Base-by-base conservation (phyloP, 1,140 invertebrate species). In the Antheraea pernyi region DNA sequence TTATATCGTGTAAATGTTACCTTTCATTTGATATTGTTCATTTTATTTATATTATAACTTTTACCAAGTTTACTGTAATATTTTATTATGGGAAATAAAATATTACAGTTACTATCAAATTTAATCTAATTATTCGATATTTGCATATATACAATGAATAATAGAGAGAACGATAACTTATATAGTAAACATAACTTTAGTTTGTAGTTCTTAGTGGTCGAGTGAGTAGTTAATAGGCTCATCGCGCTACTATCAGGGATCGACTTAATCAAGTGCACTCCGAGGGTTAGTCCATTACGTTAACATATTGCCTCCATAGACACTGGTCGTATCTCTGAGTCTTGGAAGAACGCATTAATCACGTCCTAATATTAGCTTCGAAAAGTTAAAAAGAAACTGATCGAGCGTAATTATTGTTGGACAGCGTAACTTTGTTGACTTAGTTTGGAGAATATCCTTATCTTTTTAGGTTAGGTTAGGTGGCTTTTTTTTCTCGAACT, bases 231-330 rank as follows among this genome's bases (percentile, higher is more conserved):
- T 76, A 67, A 77, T 75, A 72, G 75, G 71, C 69, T 71, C 72
- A 74, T 74, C 71, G 65, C 61, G 69, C 73, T 68, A 67, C 72
- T 70, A 79, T 79, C 73, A 77, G 46, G 61, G 67, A 73, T 72
- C 75, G 71, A 75, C 74, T 83, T 77, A 83, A 83, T 81, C 81
- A 83, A 81, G 79, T 78, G 73, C 81, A 75, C 73, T 79, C 75
- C 73, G 69, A 72, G 71, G 71, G 69, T 67, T 65, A 70, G 68
- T 67, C 80, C 78, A 79, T 81, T 84, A 81, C 77, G 71, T 76
- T 84, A 81, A 82, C 80, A 80, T 82, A 82, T 82, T 77, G 79
- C 76, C 70, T 70, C 72, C 68, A 73, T 68, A 64, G 66, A 46
- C 22, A 72, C 65, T 48, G 62, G 72, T 65, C 68, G 48, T 62